Evolutionary conservation across 2,888 invertebrate genomes (phyloP).

Genomic region (Rhodophaea formosa): DNA sequence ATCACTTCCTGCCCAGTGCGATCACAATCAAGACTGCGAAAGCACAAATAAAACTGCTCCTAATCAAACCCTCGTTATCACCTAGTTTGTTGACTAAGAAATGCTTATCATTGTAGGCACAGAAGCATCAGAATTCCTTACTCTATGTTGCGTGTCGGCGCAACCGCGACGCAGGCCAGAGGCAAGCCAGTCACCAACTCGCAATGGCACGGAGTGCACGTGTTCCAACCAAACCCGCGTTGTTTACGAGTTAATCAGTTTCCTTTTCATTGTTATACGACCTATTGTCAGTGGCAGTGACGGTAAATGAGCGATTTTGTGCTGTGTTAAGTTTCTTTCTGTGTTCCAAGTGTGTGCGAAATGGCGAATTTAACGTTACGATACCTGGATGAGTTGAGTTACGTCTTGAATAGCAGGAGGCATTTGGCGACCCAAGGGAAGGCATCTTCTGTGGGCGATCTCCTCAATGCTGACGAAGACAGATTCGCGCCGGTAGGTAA

Average conservation of each 20-base stretch:
- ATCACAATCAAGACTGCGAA: neutral
- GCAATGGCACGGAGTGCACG: conserved; percentile 47
- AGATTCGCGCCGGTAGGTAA: conserved; percentile 63
- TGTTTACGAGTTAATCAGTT: conserved; percentile 53
- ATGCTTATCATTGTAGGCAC: neutral
- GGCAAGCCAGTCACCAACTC: conserved; percentile 44
- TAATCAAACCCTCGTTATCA: neutral
- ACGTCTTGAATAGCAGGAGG: conserved; percentile 69
- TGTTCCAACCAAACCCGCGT: conserved; percentile 27
- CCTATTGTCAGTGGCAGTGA: conserved; percentile 39
- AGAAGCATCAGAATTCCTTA: neutral
- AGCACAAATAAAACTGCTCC: neutral
- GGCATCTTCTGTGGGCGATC: conserved; percentile 76
- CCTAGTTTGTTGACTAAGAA: neutral
- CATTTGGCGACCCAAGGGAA: conserved; percentile 66
- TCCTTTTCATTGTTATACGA: conserved; percentile 34
- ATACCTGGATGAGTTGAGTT: conserved; percentile 78
- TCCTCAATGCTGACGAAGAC: conserved; percentile 71
- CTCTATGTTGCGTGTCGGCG: conserved; percentile 11
- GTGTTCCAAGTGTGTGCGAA: conserved; percentile 33
- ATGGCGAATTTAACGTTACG: conserved; percentile 75
- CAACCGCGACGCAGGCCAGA: conserved; percentile 14
- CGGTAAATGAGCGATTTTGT: conserved; percentile 38
- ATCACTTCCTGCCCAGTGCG: too few relatives aligned
- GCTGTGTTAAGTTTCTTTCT: conserved; percentile 14